phyloP scores from a whole-genome alignment of 2,797 vertebrate species.

The Xerus rutilus region DNA sequence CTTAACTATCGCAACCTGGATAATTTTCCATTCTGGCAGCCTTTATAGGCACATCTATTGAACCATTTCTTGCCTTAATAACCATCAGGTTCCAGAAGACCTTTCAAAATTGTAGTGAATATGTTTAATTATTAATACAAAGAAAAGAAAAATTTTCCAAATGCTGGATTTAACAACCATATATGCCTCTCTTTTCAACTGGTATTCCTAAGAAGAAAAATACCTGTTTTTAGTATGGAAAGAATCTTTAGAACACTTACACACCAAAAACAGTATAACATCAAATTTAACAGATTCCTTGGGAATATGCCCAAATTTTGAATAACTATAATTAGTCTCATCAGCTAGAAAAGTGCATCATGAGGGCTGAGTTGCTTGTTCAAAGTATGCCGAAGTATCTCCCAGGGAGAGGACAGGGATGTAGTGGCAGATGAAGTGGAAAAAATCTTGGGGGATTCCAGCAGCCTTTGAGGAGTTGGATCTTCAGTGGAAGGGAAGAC shows the following conservation, averaged over 20 bases:
- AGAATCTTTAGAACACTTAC: slow-evolving; percentile 57
- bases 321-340: slow-evolving; percentile 68
- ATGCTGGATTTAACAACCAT: slow-evolving; percentile 61
- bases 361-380: slow-evolving; percentile 71
- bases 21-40: slow-evolving; percentile 51
- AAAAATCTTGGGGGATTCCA: slow-evolving; percentile 73
- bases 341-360: slow-evolving; percentile 67
- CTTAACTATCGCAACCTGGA: slow-evolving; percentile 14
- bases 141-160: slow-evolving; percentile 52
- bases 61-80: slow-evolving; percentile 59
- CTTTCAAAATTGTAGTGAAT: slow-evolving; percentile 66
- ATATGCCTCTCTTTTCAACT: slow-evolving; percentile 59
- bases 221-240: slow-evolving; percentile 62
- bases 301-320: slow-evolving; percentile 62
- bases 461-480: slow-evolving; percentile 78
- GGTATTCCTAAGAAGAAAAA: slow-evolving; percentile 66
- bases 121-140: slow-evolving; percentile 69
- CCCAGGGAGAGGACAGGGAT: slow-evolving; percentile 72
- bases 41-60: slow-evolving; percentile 41
- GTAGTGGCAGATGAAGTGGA: slow-evolving; percentile 69
- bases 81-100: slow-evolving; percentile 47
- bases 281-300: slow-evolving; percentile 66
- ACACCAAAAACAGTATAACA: slow-evolving; percentile 58
- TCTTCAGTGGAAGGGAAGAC: slow-evolving; percentile 79
- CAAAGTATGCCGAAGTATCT: slow-evolving; percentile 73